These are phyloP conservation scores for Vesta saturnalis DNA, from an alignment of 2,888 invertebrate species.

Conservation along the genomic window DNA sequence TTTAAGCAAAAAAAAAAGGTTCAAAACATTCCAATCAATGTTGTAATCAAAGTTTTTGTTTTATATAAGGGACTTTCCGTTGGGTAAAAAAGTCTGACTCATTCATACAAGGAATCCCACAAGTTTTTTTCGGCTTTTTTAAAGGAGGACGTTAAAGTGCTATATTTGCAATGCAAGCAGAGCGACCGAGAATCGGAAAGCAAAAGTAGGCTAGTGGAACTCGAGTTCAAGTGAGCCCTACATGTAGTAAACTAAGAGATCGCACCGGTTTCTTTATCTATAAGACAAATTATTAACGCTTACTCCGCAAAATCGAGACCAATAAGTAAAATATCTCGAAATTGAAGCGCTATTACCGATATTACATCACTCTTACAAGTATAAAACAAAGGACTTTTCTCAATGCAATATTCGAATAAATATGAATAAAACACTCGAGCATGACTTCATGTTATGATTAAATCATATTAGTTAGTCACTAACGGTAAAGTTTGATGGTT, in stretches of 20 bases:
- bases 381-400: constrained; percentile 22
- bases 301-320: constrained; percentile 19
- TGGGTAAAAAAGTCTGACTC: constrained; percentile 37
- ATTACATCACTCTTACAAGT: constrained; percentile 13
- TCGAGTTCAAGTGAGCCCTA: too few species aligned
- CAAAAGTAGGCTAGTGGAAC: constrained; percentile 60
- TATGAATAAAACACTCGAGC: constrained; percentile 18
- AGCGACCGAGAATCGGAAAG: constrained; percentile 19
- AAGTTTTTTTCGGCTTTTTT: not conserved
- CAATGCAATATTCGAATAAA: constrained; percentile 23
- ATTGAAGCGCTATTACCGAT: not conserved
- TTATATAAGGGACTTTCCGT: constrained; percentile 37
- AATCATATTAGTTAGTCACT: constrained; percentile 41
- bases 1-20: too few species aligned
- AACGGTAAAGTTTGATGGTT: constrained; percentile 43
- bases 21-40: too few species aligned
- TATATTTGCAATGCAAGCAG: constrained; percentile 4
- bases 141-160: not conserved
- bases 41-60: too few species aligned
- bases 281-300: not conserved
- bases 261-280: not conserved
- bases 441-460: constrained; percentile 40
- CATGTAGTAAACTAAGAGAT: constrained; percentile 44
- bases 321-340: constrained; percentile 22
- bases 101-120: constrained; percentile 22